Percentiles rank a stretch among this genome's conserved stretches.
phyloP scores from a whole-genome alignment of 2,797 vertebrate species.

The Phaenicophaeus curvirostris region DNA sequence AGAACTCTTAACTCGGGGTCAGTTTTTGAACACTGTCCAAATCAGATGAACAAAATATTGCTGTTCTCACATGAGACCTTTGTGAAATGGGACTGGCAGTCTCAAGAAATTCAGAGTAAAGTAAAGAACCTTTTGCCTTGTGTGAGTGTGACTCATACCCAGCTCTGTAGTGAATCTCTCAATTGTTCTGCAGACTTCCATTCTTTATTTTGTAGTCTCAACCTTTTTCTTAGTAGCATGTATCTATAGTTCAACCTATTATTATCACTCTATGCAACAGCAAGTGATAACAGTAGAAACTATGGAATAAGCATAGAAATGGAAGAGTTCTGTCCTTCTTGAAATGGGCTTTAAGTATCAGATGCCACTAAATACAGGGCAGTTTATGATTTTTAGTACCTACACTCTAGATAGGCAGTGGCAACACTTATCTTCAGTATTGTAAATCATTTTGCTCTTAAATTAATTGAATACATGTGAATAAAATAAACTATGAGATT shows the following conservation, averaged over 20 bases:
- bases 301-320: not conserved
- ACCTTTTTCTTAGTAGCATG: not conserved
- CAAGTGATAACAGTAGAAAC: not conserved
- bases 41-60: constrained; percentile 38
- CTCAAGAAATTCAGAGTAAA: constrained; percentile 31
- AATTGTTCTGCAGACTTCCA: not conserved
- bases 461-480: not conserved
- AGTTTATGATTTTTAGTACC: not conserved
- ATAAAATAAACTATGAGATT: not conserved
- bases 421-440: not conserved
- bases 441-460: not conserved
- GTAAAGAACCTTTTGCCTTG: not conserved
- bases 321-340: not conserved
- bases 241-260: not conserved
- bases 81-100: constrained; percentile 12
- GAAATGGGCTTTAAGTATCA: not conserved
- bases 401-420: not conserved
- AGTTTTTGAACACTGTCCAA: constrained; percentile 44
- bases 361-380: not conserved
- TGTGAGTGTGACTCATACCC: not conserved
- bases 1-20: constrained; percentile 19
- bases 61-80: not conserved
- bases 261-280: not conserved
- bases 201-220: not conserved
- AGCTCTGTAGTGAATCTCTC: not conserved